A percentile compares a stretch with the other conserved stretches of the same genome.
These are phyloP conservation scores for Sternotherus odoratus DNA, from an alignment of 2,797 vertebrate genomes.

Conservation along the genomic window DNA sequence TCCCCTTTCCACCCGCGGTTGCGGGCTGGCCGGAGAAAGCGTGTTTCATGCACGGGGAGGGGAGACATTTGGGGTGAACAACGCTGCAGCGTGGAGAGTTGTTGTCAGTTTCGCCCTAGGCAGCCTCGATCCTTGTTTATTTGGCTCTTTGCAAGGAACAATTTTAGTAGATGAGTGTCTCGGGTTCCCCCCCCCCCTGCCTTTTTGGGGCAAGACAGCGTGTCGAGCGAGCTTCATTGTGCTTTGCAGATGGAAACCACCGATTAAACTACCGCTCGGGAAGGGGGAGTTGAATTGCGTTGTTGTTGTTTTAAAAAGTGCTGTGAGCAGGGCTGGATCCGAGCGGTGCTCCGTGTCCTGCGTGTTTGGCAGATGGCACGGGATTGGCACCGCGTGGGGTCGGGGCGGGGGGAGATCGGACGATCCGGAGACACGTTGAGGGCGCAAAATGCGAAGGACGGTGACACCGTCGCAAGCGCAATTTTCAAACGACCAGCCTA, in stretches of 20 bases:
- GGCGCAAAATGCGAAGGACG: background rate
- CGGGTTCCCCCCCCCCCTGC: too few relatives aligned
- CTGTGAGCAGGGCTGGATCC: background rate
- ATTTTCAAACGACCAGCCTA: conserved; percentile 24
- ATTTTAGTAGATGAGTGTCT: background rate
- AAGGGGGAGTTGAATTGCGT: background rate
- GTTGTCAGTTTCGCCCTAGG: background rate
- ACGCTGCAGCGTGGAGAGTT: background rate
- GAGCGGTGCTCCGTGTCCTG: background rate
- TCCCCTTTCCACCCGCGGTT: background rate
- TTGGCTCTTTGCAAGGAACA: background rate
- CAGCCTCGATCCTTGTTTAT: background rate
- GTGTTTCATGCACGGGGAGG: background rate
- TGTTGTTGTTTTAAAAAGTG: background rate
- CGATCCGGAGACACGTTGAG: background rate
- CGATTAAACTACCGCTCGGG: background rate
- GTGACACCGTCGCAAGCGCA: background rate
- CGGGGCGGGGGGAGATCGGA: background rate
- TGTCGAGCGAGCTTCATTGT: background rate
- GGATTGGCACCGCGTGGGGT: background rate
- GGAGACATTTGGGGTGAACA: background rate
- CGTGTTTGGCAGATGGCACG: background rate
- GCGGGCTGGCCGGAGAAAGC: too few relatives aligned
- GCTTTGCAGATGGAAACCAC: background rate
- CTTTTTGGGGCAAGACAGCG: background rate